Evolutionary conservation across 2,113 vertebrate genomes (phyloP).

Genomic region (Psittacula cyanocephala): DNA sequence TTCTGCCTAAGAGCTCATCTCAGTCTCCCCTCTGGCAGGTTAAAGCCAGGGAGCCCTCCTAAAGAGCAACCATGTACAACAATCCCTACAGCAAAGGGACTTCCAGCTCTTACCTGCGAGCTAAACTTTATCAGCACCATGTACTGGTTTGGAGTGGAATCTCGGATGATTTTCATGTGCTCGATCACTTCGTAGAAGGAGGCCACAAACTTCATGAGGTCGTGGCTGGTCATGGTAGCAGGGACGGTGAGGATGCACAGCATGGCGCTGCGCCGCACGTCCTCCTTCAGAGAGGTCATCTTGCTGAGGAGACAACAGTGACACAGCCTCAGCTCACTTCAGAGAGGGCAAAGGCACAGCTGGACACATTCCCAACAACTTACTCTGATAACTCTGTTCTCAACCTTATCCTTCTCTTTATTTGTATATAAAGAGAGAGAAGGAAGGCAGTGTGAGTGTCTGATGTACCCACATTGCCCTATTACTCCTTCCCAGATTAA

Average conservation of each 20-base stretch:
- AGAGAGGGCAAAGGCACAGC: background rate
- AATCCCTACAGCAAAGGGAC: background rate
- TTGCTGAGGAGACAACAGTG: conserved; percentile 80
- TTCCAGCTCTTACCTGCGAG: conserved; percentile 80
- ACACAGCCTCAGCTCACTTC: background rate
- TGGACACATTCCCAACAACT: background rate
- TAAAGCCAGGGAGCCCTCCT: background rate
- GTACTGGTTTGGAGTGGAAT: conserved; percentile 97
- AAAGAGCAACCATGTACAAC: background rate
- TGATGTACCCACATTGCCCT: fast-evolving
- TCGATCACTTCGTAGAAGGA: conserved; percentile 95
- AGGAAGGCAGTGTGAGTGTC: background rate
- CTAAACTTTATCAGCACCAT: conserved; percentile 97
- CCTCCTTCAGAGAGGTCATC: conserved; percentile 95
- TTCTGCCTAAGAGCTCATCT: background rate
- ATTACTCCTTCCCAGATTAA: background rate
- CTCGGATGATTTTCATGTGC: conserved; percentile 99
- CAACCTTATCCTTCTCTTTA: background rate
- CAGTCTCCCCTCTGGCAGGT: background rate
- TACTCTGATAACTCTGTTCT: background rate
- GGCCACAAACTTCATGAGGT: conserved; percentile 98
- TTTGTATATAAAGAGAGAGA: background rate
- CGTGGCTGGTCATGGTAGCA: conserved; percentile 95
- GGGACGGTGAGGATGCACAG: conserved; percentile 95
- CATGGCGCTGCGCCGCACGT: conserved; percentile 91